Evolutionary conservation across 2,797 vertebrate genomes (phyloP).

Genomic region (Pampus argenteus): DNA sequence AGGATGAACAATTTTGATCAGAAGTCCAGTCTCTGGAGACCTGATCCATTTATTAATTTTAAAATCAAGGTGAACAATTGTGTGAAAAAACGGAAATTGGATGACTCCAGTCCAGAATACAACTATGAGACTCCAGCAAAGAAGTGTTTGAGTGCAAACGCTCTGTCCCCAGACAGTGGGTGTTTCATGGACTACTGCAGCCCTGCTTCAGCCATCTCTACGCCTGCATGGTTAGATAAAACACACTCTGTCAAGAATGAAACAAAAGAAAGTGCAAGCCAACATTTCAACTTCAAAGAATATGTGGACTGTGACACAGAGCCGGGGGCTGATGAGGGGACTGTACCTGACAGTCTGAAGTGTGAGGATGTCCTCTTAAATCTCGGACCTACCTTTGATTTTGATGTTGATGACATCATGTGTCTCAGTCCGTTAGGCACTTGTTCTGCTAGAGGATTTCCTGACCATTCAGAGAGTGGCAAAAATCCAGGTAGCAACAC

Average conservation of each 20-base stretch:
- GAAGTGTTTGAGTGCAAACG: constrained; percentile 1
- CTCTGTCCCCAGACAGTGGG: constrained; percentile 50
- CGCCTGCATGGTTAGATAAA: background rate
- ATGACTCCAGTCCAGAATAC: background rate
- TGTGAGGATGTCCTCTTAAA: background rate
- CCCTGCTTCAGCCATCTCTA: background rate
- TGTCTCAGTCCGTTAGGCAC: constrained; percentile 51
- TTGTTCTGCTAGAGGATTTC: background rate
- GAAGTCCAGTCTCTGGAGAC: rapidly evolving
- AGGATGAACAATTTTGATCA: constrained; percentile 7
- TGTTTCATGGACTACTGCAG: constrained; percentile 50
- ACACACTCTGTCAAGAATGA: background rate
- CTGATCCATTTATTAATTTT: constrained; percentile 35
- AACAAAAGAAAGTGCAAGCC: background rate
- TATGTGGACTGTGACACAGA: background rate
- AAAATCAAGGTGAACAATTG: constrained; percentile 30
- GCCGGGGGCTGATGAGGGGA: background rate
- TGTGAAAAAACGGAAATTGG: constrained; percentile 24
- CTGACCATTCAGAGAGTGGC: background rate
- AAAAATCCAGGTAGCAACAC: background rate
- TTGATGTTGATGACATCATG: constrained; percentile 63
- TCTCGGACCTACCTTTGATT: constrained; percentile 44
- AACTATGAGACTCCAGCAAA: constrained; percentile 36
- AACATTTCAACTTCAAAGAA: background rate
- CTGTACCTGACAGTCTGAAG: background rate